Conservation (phyloP, 2,113 vertebrate genomes). For the Garra rufa region DNA sequence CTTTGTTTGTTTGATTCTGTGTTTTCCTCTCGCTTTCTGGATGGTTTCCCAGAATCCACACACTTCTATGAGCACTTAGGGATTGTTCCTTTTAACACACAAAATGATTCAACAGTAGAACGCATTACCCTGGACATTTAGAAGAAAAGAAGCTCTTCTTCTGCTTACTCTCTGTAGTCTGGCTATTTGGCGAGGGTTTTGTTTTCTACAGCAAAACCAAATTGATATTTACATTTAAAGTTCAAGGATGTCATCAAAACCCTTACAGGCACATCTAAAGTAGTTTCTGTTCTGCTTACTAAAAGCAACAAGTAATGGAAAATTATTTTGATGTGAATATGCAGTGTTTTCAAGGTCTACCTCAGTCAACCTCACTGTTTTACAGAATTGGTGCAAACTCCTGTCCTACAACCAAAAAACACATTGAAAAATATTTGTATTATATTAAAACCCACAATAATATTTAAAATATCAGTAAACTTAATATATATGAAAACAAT, state of each 20-base stretch:
- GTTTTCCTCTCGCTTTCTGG: background rate
- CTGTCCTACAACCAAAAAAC: too few species aligned
- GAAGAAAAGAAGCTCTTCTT: background rate
- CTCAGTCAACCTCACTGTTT: background rate
- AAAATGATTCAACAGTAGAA: background rate
- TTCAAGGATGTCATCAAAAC: background rate
- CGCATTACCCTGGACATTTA: background rate
- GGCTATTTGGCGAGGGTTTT: background rate
- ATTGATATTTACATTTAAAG: background rate
- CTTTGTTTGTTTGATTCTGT: background rate
- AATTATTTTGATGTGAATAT: background rate
- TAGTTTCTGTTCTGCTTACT: background rate
- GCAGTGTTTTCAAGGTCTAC: background rate
- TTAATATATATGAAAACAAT: too few species aligned
- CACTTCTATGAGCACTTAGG: background rate
- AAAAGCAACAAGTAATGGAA: background rate
- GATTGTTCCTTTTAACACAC: constrained; percentile 19
- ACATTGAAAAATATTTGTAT: too few species aligned
- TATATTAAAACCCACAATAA: too few species aligned
- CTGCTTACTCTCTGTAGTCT: background rate
- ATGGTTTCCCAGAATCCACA: constrained; percentile 12
- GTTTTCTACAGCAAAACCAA: background rate
- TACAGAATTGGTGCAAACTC: too few species aligned
- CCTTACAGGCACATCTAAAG: background rate
- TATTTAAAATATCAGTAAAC: too few species aligned